Percentiles rank a stretch among this genome's conserved stretches.
Evolutionary conservation across 1,140 invertebrate species (phyloP).

Genomic region (Solen grandis): DNA sequence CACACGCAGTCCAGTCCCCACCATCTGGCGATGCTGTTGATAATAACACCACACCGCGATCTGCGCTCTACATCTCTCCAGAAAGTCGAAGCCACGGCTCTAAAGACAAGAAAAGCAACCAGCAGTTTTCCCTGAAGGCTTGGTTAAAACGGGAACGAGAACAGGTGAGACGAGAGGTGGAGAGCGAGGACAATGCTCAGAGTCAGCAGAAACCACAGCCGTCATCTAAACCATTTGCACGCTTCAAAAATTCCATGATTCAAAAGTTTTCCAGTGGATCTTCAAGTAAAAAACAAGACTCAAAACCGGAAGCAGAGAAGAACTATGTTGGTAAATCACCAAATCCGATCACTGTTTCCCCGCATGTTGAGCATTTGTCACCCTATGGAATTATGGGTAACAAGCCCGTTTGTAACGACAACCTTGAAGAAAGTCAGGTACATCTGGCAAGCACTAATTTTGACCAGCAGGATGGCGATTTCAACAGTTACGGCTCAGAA

Average conservation of each 20-base stretch:
- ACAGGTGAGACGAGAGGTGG: conserved; percentile 36
- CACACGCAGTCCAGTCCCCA: background rate
- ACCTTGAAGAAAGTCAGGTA: no score
- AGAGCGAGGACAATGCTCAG: conserved; percentile 6
- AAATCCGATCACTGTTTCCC: no score
- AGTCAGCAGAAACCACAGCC: conserved; percentile 5
- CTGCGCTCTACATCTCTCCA: background rate
- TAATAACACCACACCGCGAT: background rate
- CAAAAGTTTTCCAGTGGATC: conserved; percentile 45
- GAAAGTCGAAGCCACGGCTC: background rate
- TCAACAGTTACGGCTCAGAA: no score
- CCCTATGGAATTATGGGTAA: no score
- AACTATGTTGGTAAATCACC: no score
- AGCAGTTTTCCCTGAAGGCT: conserved; percentile 49
- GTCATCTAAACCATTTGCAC: conserved; percentile 45
- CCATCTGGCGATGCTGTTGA: background rate
- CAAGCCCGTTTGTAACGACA: no score
- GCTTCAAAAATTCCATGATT: conserved; percentile 52
- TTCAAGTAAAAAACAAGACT: conserved; percentile 38
- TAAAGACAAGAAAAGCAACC: conserved; percentile 38
- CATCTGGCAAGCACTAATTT: no score
- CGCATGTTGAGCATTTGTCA: no score
- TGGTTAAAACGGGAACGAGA: conserved; percentile 54
- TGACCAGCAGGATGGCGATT: no score
- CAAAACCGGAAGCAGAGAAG: no score